Evolutionary conservation across 2,113 vertebrate species (phyloP).

Genomic region (Nothobranchius furzeri): DNA sequence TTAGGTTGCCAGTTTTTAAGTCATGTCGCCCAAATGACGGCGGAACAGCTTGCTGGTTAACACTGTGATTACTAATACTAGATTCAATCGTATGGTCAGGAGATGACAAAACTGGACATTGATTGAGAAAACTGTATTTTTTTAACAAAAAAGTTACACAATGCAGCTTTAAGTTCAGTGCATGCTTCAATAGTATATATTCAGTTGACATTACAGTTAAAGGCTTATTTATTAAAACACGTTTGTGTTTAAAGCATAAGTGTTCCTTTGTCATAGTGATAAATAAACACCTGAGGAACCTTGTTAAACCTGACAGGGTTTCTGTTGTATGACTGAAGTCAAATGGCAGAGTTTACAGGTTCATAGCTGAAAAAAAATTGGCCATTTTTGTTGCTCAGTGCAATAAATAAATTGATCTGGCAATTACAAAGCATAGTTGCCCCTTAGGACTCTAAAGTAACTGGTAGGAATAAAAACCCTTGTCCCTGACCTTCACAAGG

Average conservation of each 20-base stretch:
- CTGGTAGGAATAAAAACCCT: conserved; percentile 1
- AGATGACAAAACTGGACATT: too few relatives aligned
- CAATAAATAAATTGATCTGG: conserved; percentile 7
- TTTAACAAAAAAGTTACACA: too few relatives aligned
- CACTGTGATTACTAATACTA: too few relatives aligned
- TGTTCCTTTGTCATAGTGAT: not conserved
- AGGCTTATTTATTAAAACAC: too few relatives aligned
- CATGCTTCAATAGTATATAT: too few relatives aligned
- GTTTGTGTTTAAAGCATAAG: not conserved
- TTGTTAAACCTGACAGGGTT: not conserved
- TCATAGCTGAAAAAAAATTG: not conserved
- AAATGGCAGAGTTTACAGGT: not conserved
- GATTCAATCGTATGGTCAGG: too few relatives aligned
- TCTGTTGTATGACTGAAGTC: not conserved
- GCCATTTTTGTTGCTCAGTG: not conserved
- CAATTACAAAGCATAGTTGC: conserved; percentile 2
- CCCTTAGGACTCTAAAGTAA: conserved; percentile 17
- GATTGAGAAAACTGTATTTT: too few relatives aligned
- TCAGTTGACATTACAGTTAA: too few relatives aligned
- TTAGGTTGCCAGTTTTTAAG: too few relatives aligned
- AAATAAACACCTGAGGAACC: not conserved
- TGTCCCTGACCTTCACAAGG: conserved; percentile 44
- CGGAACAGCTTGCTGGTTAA: too few relatives aligned
- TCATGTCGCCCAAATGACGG: too few relatives aligned
- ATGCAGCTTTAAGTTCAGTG: too few relatives aligned